These are phyloP conservation scores for Vireo altiloquus DNA, from an alignment of 2,113 vertebrate genomes.

Conservation along the genomic window DNA sequence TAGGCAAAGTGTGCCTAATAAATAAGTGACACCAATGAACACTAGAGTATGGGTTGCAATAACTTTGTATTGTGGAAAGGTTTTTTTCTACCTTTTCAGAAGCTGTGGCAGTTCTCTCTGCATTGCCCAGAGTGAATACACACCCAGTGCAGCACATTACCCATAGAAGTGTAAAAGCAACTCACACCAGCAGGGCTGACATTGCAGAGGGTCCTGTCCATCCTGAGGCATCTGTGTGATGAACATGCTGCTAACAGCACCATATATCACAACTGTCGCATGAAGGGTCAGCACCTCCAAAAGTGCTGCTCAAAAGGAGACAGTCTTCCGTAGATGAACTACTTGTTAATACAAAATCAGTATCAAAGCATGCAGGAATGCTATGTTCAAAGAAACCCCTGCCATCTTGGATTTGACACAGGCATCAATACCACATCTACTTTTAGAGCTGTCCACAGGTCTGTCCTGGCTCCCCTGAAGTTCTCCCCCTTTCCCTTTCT, in stretches of 20 bases:
- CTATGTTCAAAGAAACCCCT: not conserved
- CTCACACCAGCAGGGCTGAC: rapidly evolving
- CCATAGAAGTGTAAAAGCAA: rapidly evolving
- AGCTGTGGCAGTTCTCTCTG: not conserved
- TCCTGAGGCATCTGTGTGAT: not conserved
- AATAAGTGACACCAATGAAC: not conserved
- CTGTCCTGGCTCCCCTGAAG: not conserved
- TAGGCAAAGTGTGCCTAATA: rapidly evolving
- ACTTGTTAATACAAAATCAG: not conserved
- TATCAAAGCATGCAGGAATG: not conserved
- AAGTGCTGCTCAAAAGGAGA: not conserved
- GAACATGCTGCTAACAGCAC: not conserved
- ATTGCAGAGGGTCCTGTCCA: not conserved
- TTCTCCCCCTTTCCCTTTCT: not conserved
- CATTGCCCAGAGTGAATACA: not conserved
- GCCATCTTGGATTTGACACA: not conserved
- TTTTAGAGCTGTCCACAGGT: not conserved
- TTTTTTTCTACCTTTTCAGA: not conserved
- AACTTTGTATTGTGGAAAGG: not conserved
- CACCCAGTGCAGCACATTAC: rapidly evolving
- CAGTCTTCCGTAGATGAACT: not conserved
- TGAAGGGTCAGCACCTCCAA: not conserved
- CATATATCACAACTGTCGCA: not conserved
- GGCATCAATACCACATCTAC: not conserved
- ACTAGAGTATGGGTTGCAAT: not conserved